Conservation (phyloP, 2,888 invertebrate genomes). For the Hypena proboscidalis region DNA sequence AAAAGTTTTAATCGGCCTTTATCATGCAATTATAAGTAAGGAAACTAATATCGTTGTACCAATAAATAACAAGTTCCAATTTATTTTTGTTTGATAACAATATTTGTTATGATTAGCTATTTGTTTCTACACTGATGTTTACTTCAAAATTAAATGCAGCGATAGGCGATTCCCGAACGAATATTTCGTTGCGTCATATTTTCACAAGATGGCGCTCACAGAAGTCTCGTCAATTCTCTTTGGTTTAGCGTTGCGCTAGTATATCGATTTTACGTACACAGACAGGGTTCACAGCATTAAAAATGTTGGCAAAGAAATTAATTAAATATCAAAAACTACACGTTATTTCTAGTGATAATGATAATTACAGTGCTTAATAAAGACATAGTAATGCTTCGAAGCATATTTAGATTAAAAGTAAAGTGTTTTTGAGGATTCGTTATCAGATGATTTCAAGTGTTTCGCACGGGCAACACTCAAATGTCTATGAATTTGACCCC, state of each 20-base stretch:
- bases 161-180: constrained; percentile 31
- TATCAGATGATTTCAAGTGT: constrained; percentile 26
- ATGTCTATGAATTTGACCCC: constrained; percentile 85
- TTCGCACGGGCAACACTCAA: constrained; percentile 69
- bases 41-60: no score
- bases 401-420: constrained; percentile 9
- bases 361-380: constrained; percentile 2
- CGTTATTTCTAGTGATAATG: neutral
- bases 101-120: no score
- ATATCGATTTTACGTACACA: constrained; percentile 74
- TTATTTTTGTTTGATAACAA: no score
- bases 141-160: no score
- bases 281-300: constrained; percentile 67
- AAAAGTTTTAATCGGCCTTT: no score
- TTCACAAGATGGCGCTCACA: constrained; percentile 67
- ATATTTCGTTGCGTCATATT: constrained; percentile 17
- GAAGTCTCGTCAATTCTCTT: constrained; percentile 55
- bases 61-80: no score
- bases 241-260: constrained; percentile 78
- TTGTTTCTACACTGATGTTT: constrained; percentile 2
- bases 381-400: neutral
- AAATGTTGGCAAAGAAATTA: constrained; percentile 49
- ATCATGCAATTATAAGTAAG: no score
- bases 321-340: constrained; percentile 11
- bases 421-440: constrained; percentile 7